Conservation (phyloP, 2,888 invertebrate genomes). For the Morpho achilles region DNA sequence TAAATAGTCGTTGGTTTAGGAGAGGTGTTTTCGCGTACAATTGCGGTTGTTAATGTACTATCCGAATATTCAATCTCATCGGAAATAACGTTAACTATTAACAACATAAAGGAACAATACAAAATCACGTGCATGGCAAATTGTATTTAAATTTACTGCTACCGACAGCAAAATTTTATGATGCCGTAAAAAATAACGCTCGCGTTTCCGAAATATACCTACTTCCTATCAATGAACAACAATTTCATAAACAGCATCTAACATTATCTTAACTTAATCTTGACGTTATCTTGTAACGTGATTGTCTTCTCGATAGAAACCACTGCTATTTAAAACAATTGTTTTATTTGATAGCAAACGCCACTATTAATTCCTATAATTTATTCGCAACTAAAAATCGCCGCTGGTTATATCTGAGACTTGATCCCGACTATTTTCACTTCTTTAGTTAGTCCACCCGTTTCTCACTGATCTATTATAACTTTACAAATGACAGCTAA, state of each 20-base stretch:
- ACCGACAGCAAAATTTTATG: slow-evolving; percentile 9
- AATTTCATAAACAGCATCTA: neutral
- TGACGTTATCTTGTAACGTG: no score
- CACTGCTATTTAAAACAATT: no score
- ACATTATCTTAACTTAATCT: no score
- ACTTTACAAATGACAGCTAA: no score
- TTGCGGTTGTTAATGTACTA: slow-evolving; percentile 37
- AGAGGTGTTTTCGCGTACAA: slow-evolving; percentile 25
- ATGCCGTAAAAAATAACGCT: slow-evolving; percentile 7
- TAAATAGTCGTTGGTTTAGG: slow-evolving; percentile 37
- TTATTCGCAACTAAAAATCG: no score
- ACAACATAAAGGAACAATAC: slow-evolving; percentile 3
- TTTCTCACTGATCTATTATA: no score
- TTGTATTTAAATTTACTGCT: neutral
- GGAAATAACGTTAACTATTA: slow-evolving; percentile 3
- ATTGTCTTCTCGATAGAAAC: no score
- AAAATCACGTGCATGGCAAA: slow-evolving; percentile 1
- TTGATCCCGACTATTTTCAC: no score
- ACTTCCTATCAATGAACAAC: neutral
- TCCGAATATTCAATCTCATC: slow-evolving; percentile 19
- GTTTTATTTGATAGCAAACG: no score
- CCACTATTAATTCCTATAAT: no score
- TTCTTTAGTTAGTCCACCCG: no score
- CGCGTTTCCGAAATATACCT: slow-evolving; percentile 4
- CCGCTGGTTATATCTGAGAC: no score